Conservation (phyloP, 2,888 invertebrate genomes). For the Pterobdella sp. region DNA sequence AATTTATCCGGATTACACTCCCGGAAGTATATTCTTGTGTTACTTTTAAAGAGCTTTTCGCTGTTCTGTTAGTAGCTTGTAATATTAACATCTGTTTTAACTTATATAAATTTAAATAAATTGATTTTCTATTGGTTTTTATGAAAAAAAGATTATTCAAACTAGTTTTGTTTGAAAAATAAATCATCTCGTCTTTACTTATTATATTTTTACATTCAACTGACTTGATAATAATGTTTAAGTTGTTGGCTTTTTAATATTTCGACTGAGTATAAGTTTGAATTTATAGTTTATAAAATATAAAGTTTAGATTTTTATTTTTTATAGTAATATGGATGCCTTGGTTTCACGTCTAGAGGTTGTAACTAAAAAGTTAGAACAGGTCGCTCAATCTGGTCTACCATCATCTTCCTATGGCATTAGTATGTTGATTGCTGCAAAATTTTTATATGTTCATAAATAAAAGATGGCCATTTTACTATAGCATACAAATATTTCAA, state of each 20-base stretch:
- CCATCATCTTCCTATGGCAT: neutral
- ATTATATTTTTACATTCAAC: too few species aligned
- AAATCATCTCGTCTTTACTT: too few species aligned
- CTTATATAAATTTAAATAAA: too few species aligned
- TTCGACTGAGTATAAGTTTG: too few species aligned
- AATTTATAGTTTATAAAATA: neutral
- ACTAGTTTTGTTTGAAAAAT: too few species aligned
- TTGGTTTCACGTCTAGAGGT: conserved; percentile 35
- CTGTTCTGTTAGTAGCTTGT: neutral
- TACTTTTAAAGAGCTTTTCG: neutral
- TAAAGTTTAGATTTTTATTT: neutral
- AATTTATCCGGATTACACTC: neutral
- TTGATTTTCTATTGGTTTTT: too few species aligned
- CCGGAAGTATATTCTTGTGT: neutral
- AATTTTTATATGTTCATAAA: neutral
- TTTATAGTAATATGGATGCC: conserved; percentile 23
- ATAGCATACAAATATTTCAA: too few species aligned
- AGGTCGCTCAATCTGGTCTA: conserved; percentile 28
- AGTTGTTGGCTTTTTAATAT: too few species aligned
- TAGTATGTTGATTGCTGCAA: neutral
- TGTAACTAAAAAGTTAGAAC: conserved; percentile 35
- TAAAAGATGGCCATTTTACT: too few species aligned
- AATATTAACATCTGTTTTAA: too few species aligned
- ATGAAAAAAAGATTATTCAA: too few species aligned
- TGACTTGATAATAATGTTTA: too few species aligned